Evolutionary conservation across 2,888 invertebrate species (phyloP), one percentile per base, ranked within the genome.

Genomic region (Caenorhabditis afra): DNA sequence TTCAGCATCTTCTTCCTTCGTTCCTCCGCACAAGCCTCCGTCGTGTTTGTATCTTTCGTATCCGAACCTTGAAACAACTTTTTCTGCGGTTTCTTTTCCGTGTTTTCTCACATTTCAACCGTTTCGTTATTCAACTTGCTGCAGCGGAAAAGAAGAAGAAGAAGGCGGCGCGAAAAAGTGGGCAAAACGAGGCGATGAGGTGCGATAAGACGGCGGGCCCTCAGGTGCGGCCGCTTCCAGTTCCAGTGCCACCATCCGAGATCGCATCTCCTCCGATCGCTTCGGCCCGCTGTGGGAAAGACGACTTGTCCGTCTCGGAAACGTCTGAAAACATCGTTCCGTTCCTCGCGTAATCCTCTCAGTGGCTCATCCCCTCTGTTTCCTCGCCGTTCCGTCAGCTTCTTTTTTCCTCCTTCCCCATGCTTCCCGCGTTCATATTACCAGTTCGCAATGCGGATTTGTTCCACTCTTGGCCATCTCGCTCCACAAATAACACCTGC

Each of bases 401-500:
- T 22, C 53, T 16, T 53, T 44, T 64, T 39, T 55, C 45, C 41
- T 47, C 35, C 23, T 29, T 29, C 29, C 7, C 7, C 29, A 29
- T 7, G 29, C 29, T 29, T 29, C 29, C 7, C 29, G 29, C 7
- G 29, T 29, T 29, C 29, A 29, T 29, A 41, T 23, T 64, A 53
- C 41, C 44, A 53, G 53, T 65, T 65, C 22, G 44, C 39, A 29
- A 50, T 52, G 39, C 39, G 57, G 67, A 68, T 68, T 68, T 68
- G 67, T 68, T 68, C 67, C 67, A 68, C 67, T 50, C 55, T 45
- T 55, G 29, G 18, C 41, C 23, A 22, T 7, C 29, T 16, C 45
- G 16, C 44, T 52, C 23, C 50, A 50, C 22, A 68, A 68, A 68
- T 52, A 68, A 68, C 68, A 68, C 68, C 68, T 68, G 52, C 35